Percentiles rank a stretch among this genome's conserved stretches.
Evolutionary conservation across 2,797 vertebrate genomes (phyloP).

Genomic region (Thalassophryne amazonica): DNA sequence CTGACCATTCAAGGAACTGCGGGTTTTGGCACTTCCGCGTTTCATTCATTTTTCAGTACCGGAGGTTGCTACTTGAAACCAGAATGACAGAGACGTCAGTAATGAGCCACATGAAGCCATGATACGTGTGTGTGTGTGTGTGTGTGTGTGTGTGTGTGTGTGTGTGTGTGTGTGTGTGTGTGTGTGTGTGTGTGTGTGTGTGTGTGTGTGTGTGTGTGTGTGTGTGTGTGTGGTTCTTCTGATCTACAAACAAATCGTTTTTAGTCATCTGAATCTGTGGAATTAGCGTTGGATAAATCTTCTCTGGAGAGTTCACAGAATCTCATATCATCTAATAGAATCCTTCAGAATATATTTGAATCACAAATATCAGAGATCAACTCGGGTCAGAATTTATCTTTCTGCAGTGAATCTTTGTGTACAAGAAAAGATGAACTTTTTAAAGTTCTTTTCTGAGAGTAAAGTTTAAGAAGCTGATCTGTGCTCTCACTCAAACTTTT

Average conservation of each 20-base stretch:
- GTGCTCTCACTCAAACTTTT: conserved; percentile 9
- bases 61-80: too few species aligned
- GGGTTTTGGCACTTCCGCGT: too few species aligned
- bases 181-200: background rate
- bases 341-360: conserved; percentile 29
- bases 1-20: too few species aligned
- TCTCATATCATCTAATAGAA: conserved; percentile 24
- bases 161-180: conserved; percentile 2
- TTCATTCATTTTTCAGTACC: too few species aligned
- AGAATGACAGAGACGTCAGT: too few species aligned
- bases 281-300: conserved; percentile 20
- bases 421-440: conserved; percentile 12
- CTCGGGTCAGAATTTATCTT: conserved; percentile 25
- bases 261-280: conserved; percentile 12
- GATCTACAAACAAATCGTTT: conserved; percentile 24
- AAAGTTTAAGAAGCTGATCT: conserved; percentile 18
- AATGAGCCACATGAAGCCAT: background rate
- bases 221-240: background rate
- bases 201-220: background rate
- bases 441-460: background rate
- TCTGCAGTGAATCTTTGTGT: conserved; percentile 1
- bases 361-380: conserved; percentile 21
- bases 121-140: conserved; percentile 1
- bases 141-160: background rate
- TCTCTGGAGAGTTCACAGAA: conserved; percentile 6